These are phyloP conservation scores for Carassius auratus DNA, from an alignment of 2,113 vertebrate genomes.

Conservation along the genomic window DNA sequence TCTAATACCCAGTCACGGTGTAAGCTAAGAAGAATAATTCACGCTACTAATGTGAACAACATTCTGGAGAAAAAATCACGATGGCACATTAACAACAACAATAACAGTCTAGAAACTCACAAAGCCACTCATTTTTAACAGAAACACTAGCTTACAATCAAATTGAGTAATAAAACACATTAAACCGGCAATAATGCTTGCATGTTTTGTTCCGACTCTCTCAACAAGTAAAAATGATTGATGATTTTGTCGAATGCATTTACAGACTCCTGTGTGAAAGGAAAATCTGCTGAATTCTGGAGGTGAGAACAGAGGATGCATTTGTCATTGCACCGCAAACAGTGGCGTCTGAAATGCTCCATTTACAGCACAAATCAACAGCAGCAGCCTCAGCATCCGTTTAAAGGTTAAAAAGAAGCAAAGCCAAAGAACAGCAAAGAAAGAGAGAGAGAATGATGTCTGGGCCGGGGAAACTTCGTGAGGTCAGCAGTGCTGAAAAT, in stretches of 20 bases:
- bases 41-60: not conserved
- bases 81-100: not conserved
- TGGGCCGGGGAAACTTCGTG: slow-evolving; percentile 15
- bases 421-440: not conserved
- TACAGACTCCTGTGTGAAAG: not conserved
- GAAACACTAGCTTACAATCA: not conserved
- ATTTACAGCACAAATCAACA: slow-evolving; percentile 13
- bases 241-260: not conserved
- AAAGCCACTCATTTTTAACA: slow-evolving; percentile 2
- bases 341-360: slow-evolving; percentile 8
- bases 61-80: not conserved
- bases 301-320: not conserved
- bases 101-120: not conserved
- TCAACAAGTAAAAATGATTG: slow-evolving; percentile 19
- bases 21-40: not conserved
- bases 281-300: slow-evolving; percentile 7
- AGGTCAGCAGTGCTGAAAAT: slow-evolving; percentile 41
- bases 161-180: slow-evolving; percentile 13
- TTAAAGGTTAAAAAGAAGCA: not conserved
- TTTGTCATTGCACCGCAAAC: slow-evolving; percentile 12
- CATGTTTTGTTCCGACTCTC: slow-evolving; percentile 28
- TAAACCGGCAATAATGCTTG: slow-evolving; percentile 16
- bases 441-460: slow-evolving; percentile 26
- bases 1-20: not conserved
- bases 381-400: slow-evolving; percentile 7